phyloP scores from a whole-genome alignment of 2,797 vertebrate species.

The Halcyon badia region DNA sequence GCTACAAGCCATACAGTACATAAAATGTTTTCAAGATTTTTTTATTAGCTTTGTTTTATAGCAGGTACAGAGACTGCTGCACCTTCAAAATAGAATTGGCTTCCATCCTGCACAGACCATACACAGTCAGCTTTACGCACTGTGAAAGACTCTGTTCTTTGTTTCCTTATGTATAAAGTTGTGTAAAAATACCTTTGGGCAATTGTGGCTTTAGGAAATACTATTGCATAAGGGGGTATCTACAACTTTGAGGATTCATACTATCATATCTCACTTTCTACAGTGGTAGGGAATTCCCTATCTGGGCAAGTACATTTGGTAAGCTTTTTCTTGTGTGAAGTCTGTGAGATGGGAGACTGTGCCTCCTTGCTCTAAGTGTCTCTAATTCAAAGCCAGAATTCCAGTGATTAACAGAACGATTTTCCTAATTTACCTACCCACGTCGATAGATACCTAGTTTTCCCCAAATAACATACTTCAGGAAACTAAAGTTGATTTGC shows the following conservation, averaged over 20 bases:
- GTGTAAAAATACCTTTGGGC: neutral
- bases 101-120: neutral
- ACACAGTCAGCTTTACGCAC: neutral
- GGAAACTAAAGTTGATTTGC: neutral
- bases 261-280: neutral
- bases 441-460: accelerated
- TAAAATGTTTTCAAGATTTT: neutral
- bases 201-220: neutral
- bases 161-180: neutral
- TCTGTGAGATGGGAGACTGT: neutral
- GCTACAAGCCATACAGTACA: neutral
- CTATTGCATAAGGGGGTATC: neutral
- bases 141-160: neutral
- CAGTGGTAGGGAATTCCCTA: neutral
- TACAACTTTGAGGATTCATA: neutral
- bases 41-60: neutral
- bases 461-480: neutral
- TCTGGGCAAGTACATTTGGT: neutral
- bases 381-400: neutral
- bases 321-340: neutral
- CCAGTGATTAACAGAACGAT: neutral
- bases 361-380: neutral
- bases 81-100: neutral
- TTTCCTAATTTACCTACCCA: neutral
- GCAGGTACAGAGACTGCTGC: neutral